Conservation (phyloP, 2,888 invertebrate genomes). For the Charanyca ferruginea region DNA sequence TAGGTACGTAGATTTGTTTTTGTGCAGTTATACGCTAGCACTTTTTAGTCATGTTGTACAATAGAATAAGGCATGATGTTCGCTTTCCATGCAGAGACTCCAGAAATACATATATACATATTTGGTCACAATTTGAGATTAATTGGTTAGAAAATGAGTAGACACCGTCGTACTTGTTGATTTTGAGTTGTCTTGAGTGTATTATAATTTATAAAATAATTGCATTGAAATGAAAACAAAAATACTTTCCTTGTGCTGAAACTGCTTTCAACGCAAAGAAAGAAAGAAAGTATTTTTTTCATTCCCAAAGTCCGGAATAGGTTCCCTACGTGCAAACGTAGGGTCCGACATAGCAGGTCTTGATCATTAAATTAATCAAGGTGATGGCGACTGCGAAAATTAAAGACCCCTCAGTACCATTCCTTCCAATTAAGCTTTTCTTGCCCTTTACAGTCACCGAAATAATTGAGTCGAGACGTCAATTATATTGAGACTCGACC, state of each 20-base stretch:
- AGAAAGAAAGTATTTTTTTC: no score
- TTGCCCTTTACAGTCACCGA: conserved; percentile 17
- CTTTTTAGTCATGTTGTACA: background rate
- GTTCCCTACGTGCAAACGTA: no score
- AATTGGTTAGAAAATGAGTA: conserved; percentile 3
- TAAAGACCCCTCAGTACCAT: conserved; percentile 29
- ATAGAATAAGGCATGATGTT: conserved; percentile 1
- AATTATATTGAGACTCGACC: conserved; percentile 23
- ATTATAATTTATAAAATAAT: background rate
- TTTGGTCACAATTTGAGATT: background rate
- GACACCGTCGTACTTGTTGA: background rate
- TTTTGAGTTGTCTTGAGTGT: background rate
- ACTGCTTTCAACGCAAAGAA: no score
- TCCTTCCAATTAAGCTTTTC: conserved; percentile 40
- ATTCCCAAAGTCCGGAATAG: no score
- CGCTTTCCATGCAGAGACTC: background rate
- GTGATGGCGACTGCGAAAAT: conserved; percentile 18
- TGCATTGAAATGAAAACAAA: no score
- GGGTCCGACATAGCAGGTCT: background rate
- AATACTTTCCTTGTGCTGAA: background rate
- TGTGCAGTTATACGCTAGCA: background rate
- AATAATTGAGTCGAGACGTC: conserved; percentile 35
- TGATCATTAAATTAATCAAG: conserved; percentile 28
- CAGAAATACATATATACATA: background rate
- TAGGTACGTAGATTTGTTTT: background rate